Evolutionary conservation across 2,113 vertebrate species (phyloP).

Genomic region (Myocastor coypus): DNA sequence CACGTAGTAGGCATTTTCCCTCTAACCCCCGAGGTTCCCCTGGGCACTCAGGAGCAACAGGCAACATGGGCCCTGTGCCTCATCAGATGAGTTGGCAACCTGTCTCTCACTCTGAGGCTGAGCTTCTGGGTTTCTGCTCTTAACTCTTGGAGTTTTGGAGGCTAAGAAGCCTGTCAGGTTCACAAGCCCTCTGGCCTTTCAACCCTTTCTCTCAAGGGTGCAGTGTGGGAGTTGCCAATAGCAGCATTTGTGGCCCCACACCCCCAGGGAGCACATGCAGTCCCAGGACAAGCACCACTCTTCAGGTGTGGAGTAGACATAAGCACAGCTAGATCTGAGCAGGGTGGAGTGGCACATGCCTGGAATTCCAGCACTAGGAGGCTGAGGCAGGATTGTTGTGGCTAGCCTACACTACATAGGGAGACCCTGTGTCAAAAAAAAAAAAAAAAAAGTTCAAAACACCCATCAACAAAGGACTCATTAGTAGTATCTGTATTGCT

Average conservation of each 20-base stretch:
- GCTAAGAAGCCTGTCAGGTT: not conserved
- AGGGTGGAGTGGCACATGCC: not conserved
- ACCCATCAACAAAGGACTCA: not conserved
- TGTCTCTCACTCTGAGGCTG: not conserved
- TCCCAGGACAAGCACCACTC: not conserved
- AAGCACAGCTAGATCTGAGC: not conserved
- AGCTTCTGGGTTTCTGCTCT: not conserved
- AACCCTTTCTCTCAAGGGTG: not conserved
- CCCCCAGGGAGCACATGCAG: not conserved
- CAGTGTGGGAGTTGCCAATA: not conserved
- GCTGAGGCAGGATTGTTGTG: not conserved
- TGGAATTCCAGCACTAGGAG: not conserved
- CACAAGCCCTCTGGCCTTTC: not conserved
- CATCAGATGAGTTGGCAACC: not conserved
- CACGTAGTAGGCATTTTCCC: not conserved
- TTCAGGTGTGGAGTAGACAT: not conserved
- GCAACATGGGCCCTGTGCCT: not conserved
- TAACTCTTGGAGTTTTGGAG: not conserved
- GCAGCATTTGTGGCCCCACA: not conserved
- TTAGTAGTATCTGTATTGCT: not conserved
- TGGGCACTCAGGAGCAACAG: not conserved
- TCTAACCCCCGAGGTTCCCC: not conserved
- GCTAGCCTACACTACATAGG: not conserved
- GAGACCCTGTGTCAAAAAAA: not conserved
- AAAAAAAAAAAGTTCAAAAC: not conserved